Evolutionary conservation across 2,113 vertebrate species (phyloP).

Genomic region (Thymallus thymallus): DNA sequence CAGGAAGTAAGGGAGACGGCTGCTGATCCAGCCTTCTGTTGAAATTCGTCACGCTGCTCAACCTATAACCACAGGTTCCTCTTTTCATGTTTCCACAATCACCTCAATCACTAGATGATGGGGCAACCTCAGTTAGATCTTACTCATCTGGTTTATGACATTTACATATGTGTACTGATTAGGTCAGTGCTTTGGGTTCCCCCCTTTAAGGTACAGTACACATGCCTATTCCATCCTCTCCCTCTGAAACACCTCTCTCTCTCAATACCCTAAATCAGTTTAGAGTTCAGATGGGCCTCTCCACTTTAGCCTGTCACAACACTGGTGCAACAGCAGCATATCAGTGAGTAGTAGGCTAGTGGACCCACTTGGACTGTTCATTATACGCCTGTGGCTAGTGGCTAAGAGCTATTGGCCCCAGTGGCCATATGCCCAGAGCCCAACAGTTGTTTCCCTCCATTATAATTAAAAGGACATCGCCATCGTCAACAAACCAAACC

Average conservation of each 20-base stretch:
- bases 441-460: constrained; percentile 8
- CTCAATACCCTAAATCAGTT: constrained; percentile 36
- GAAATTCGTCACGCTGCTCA: background rate
- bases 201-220: background rate
- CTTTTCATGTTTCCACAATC: background rate
- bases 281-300: constrained; percentile 27
- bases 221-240: background rate
- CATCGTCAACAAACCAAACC: constrained; percentile 16
- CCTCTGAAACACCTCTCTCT: background rate
- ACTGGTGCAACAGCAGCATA: constrained; percentile 21
- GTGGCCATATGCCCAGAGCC: constrained; percentile 40
- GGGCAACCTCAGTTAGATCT: too few species aligned
- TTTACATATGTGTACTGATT: background rate
- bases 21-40: background rate
- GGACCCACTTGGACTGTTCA: constrained; percentile 49
- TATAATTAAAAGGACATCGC: constrained; percentile 33
- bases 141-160: too few species aligned
- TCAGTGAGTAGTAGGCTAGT: constrained; percentile 27
- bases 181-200: background rate
- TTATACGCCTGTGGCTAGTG: constrained; percentile 38
- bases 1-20: background rate
- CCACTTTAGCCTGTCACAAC: constrained; percentile 38
- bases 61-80: background rate
- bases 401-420: constrained; percentile 32
- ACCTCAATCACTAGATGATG: background rate